These are phyloP conservation scores for Columba janthina DNA, from an alignment of 2,113 vertebrate species.

Conservation along the genomic window DNA sequence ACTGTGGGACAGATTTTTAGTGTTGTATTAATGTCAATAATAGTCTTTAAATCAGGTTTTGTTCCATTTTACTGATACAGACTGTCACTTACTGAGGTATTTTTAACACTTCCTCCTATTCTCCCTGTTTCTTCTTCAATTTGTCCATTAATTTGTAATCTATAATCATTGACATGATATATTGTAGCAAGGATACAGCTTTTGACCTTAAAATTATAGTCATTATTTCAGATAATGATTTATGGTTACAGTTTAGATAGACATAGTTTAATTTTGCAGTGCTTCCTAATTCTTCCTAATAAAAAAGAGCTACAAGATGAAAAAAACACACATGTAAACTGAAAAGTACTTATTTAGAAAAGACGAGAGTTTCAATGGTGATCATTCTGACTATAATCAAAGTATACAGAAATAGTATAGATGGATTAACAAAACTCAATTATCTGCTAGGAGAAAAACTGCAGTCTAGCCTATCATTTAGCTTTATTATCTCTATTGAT, in stretches of 20 bases:
- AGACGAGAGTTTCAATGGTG: fast-evolving
- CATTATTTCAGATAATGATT: constrained; percentile 55
- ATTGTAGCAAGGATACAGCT: constrained; percentile 40
- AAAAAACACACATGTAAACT: neutral
- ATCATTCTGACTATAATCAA: neutral
- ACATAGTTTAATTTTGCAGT: neutral
- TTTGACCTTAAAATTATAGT: constrained; percentile 60
- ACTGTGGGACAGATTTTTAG: neutral
- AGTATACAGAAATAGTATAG: neutral
- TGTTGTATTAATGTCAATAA: neutral
- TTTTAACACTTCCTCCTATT: constrained; percentile 43
- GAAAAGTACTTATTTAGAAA: neutral
- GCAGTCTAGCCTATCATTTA: neutral
- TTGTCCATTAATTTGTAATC: constrained; percentile 42
- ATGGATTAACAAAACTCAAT: neutral
- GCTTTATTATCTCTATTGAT: neutral
- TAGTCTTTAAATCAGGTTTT: neutral
- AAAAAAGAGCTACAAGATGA: neutral
- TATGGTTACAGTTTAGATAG: constrained; percentile 40
- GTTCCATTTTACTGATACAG: neutral
- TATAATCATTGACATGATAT: constrained; percentile 43
- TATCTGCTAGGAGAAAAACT: neutral
- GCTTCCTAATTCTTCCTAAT: neutral
- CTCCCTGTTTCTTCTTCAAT: neutral
- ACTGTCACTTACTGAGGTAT: neutral